Base-by-base conservation (phyloP, 2,888 invertebrate genomes). In the Drosophila helvetica region DNA sequence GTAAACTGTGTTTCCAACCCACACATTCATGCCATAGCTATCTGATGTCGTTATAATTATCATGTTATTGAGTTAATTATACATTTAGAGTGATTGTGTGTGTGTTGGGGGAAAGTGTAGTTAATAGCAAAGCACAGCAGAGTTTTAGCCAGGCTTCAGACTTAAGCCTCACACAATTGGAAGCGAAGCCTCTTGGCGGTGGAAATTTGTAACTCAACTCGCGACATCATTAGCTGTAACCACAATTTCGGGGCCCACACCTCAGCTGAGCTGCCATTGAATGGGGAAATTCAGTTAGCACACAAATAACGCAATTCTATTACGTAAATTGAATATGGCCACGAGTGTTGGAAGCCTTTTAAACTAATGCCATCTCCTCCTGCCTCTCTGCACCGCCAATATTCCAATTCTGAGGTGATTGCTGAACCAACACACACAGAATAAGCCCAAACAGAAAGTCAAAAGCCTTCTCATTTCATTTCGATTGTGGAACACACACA, bases 291-390 rank as follows among this genome's bases (percentile, higher is more conserved):
- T 66, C 66, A 66, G 66, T 66, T 66, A 50, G 19, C 50, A 25
- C 59, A 50, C 59, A 63, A 57, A 69, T 30, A 63, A 62, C 42
- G 61, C 68, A 82, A 82, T 78, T 88, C 80, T 82, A 80, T 80
- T 78, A 82, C 76, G 88, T 76, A 88, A 83, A 88, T 83, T 88
- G 88, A 88, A 85, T 85, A 72, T 84, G 69, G 72, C 51, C 51
- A 55, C 27, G 47, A 30, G 58, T 58, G 19, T 56, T 45, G 60
- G 73, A 73, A 73, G 67, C 74, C 75, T 53, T 73, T 73, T 61
- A 54, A 67, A 74, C 74, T 73, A 64, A 71, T 71, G 43, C n/a
- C 10, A 12, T 53, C 46, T 10, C 30, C 67, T 51, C 33, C 42
- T 7, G 48, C 38, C 51, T 17, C 25, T 10, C 19, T 45, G 46